Base-by-base conservation (phyloP, 1,140 invertebrate genomes). In the Trichonephila inaurata region DNA sequence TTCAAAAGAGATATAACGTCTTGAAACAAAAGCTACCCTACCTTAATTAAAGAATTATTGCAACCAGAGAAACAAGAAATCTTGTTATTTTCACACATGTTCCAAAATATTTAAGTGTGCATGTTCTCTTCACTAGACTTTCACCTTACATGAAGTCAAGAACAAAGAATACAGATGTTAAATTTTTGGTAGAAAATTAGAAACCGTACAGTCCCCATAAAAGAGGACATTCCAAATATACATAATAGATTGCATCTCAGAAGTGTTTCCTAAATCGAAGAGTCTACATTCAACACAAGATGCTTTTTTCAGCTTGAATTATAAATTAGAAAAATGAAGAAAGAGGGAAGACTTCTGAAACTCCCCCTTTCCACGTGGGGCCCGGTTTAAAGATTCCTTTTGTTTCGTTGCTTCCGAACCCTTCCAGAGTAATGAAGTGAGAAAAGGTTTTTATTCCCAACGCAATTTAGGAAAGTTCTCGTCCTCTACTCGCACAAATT, bases 381-480 rank as follows among this genome's bases (percentile, higher is more conserved):
- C 12, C 12, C 28, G 12, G 16, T 77, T 77, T 28, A 18, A 77
- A 77, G 28, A 77, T 77, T 77, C 28, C 72, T 77, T 28, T 77
- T 77, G 72, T 77, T 77, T 77, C 72, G 24, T 28, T 77, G 28
- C 72, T 72, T 28, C 69, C 24, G 24, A 72, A 72, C 69, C 24
- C 69, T 77, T 40, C 72, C 72, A 77, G 72, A 77, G 72, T 77
- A 77, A 77, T 77, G 72, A 77, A 77, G 72, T 77, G 72, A 77
- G 72, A 77, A 77, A 77, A 40, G 69, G 69, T 77, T 77, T 77
- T 77, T 77, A 77, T 77, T 77, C 69, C 69, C 69, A 40, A 18
- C 69, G 69, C 69, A 77, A 77, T 77, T 77, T 77, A 28, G 69
- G 28, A 24, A 77, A 77, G 12, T 77, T 77, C 69, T 77, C 24